Conservation (phyloP, 2,888 invertebrate genomes). For the Drosophila leonis region DNA sequence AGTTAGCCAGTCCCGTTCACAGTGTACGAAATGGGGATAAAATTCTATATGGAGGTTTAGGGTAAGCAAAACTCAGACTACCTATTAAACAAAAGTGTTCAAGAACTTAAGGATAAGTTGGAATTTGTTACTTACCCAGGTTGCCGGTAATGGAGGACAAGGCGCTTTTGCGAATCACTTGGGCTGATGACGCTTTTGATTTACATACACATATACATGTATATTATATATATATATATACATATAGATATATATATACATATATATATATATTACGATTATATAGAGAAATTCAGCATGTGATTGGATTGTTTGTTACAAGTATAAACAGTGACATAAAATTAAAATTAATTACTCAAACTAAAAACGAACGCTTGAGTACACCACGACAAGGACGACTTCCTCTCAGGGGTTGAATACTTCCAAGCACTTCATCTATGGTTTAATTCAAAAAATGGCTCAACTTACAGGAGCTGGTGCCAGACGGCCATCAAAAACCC, state of each 20-base stretch:
- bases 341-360: slow-evolving; percentile 33
- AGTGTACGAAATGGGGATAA: slow-evolving; percentile 14
- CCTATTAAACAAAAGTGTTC: slow-evolving; percentile 63
- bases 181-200: slow-evolving; percentile 86
- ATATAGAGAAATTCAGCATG: slow-evolving; percentile 70
- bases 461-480: slow-evolving; percentile 9
- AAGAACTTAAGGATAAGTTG: slow-evolving; percentile 55
- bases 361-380: slow-evolving; percentile 20
- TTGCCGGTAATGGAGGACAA: slow-evolving; percentile 95
- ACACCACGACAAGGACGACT: slow-evolving; percentile 3
- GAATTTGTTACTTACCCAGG: slow-evolving; percentile 92
- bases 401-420: slow-evolving; percentile 25
- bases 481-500: slow-evolving; percentile 9
- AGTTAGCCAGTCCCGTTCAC: slow-evolving; percentile 35
- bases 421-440: slow-evolving; percentile 26
- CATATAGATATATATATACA: slow-evolving; percentile 81
- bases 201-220: slow-evolving; percentile 81
- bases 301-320: slow-evolving; percentile 56
- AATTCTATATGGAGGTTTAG: slow-evolving; percentile 13
- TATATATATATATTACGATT: slow-evolving; percentile 74
- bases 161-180: slow-evolving; percentile 92
- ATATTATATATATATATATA: slow-evolving; percentile 79
- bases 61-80: slow-evolving; percentile 58
- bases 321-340: slow-evolving; percentile 54
- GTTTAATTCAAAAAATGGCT: slow-evolving; percentile 10